phyloP scores from a whole-genome alignment of 2,113 vertebrate species.

The Tragulus kanchil region DNA sequence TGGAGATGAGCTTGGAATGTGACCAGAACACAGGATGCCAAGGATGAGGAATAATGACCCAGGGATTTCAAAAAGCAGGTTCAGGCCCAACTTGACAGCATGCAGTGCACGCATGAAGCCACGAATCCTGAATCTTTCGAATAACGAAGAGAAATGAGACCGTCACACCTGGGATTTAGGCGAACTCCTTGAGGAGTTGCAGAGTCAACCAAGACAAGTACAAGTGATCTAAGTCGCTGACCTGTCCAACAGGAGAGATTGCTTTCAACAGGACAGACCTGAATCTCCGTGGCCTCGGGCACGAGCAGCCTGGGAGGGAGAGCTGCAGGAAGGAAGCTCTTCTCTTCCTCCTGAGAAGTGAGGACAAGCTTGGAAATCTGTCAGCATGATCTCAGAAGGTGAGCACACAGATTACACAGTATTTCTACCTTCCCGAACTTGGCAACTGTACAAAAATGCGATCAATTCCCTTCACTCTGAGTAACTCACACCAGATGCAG shows the following conservation, averaged over 20 bases:
- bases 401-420: slow-evolving; percentile 55
- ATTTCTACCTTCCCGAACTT: slow-evolving; percentile 68
- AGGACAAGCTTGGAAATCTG: slow-evolving; percentile 60
- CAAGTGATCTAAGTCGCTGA: background rate
- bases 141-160: background rate
- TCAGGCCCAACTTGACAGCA: background rate
- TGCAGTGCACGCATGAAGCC: background rate
- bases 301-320: background rate
- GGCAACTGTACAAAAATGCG: slow-evolving; percentile 65
- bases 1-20: background rate
- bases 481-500: slow-evolving; percentile 80
- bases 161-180: background rate
- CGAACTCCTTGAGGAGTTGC: background rate
- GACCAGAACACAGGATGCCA: background rate
- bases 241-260: background rate
- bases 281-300: background rate
- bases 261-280: background rate
- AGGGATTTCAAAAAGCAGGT: background rate
- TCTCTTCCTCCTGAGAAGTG: slow-evolving; percentile 22
- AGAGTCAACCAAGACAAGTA: background rate
- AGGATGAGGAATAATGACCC: background rate
- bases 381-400: slow-evolving; percentile 66
- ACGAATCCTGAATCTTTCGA: background rate
- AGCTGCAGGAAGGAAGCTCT: slow-evolving; percentile 39
- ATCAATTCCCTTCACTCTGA: slow-evolving; percentile 49